These are phyloP conservation scores for Hyla sarda DNA, from an alignment of 2,113 vertebrate species.

Conservation along the genomic window DNA sequence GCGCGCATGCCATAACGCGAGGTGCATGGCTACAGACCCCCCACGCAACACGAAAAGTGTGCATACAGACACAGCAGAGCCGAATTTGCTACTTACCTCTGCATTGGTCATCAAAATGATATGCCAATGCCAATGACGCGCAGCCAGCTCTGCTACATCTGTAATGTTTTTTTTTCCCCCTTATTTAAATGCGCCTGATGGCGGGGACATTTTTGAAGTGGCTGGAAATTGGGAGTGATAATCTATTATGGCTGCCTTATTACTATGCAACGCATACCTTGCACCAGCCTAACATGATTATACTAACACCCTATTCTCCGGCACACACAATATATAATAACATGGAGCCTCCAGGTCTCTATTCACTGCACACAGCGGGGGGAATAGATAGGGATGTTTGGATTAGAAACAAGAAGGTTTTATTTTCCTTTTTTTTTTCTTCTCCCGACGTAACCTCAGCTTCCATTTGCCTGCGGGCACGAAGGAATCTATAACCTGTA, in stretches of 20 bases:
- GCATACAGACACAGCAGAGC: background rate
- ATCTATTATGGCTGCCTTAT: constrained; percentile 6
- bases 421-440: no score
- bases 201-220: background rate
- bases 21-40: background rate
- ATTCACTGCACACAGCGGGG: constrained; percentile 8
- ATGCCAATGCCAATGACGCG: background rate
- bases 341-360: background rate
- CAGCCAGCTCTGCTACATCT: background rate
- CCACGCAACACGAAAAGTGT: background rate
- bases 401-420: background rate
- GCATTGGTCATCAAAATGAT: background rate
- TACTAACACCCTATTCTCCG: background rate
- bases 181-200: background rate
- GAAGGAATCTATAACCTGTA: background rate
- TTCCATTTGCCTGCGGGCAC: background rate
- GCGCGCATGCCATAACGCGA: background rate
- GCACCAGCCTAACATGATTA: constrained; percentile 27
- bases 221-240: constrained; percentile 12
- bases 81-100: background rate
- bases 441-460: background rate
- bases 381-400: background rate
- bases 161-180: background rate
- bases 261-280: constrained; percentile 8
- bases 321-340: constrained; percentile 33